A percentile compares a stretch with the other conserved stretches of the same genome.
These are phyloP conservation scores for Diglossa cyanea DNA, from an alignment of 2,797 vertebrate genomes.

Conservation along the genomic window DNA sequence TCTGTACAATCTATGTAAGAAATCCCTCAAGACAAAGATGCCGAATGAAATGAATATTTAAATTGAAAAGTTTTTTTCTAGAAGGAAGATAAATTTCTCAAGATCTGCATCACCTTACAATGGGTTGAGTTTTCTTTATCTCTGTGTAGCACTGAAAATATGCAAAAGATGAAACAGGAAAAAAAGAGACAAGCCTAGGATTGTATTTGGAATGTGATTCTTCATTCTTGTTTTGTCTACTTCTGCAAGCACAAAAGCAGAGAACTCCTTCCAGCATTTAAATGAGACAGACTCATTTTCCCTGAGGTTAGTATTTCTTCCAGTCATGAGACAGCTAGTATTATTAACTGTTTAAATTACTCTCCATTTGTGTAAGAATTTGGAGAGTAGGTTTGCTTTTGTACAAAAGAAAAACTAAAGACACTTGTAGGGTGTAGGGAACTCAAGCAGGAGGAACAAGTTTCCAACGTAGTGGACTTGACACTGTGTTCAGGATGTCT, in stretches of 20 bases:
- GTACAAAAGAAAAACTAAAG: neutral
- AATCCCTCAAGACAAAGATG: neutral
- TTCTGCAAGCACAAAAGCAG: neutral
- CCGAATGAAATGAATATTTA: constrained; percentile 20
- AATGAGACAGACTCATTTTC: neutral
- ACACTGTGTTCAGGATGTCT: neutral
- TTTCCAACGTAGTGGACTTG: neutral
- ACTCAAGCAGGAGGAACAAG: neutral
- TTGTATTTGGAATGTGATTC: neutral
- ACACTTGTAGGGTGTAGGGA: neutral
- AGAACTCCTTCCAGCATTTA: neutral
- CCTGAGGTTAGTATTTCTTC: neutral
- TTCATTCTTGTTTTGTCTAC: neutral
- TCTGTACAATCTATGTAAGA: neutral
- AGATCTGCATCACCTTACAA: neutral
- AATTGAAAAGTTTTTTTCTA: neutral
- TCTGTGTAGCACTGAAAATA: neutral
- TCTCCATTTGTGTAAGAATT: neutral
- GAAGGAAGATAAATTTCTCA: neutral
- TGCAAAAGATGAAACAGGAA: neutral
- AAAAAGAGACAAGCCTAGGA: neutral
- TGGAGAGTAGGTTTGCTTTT: neutral
- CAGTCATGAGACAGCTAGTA: neutral
- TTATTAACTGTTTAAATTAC: neutral
- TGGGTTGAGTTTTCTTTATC: neutral